Base-by-base conservation (phyloP, 2,888 invertebrate species). In the Ptilodon capucinus region DNA sequence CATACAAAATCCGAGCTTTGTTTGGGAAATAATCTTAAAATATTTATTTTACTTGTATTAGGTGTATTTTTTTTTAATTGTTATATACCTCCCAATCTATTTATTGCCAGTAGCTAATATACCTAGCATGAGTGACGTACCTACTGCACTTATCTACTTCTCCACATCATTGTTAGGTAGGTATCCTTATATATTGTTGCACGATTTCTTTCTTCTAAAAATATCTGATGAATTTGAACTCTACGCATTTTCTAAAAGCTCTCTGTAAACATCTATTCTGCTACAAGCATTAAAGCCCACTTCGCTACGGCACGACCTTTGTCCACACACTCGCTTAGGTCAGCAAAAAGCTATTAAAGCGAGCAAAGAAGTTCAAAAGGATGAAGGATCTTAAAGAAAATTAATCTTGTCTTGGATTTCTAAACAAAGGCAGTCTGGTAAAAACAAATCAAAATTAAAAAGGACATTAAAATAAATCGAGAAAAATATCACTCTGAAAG, bases 331-430 rank as follows among this genome's bases (percentile, higher is more conserved):
- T 51, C 41, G 21, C 30, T 46, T 48, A 38, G 40, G 28, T 43
- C 49, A 46, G 46, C 51, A 48, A 60, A 62, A 52, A 60, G 32
- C 52, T 49, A 53, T 63, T 57, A 48, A n/a, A 39, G 14, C 38
- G 36, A 40, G 6, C 35, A 30, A 46, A 36, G 17, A 35, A 34
- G n/a, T 38, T 46, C 44, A 46, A 52, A n/a, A 51, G 39, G 39
- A 40, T 42, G 40, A 51, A 49, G 36, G 38, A 40, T 44, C 40
- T 47, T 30, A 40, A 30, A 30, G 49, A 50, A 60, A 60, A 54
- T 58, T 18, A 39, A 45, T 48, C 40, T 46, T 46, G 44, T 50
- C 45, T 44, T 45, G 14, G 39, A 36, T 48, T 42, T 46, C 47
- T 50, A 47, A 42, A 36, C 9, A 13, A 38, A 32, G 44, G 21